These are phyloP conservation scores for Diorhabda carinulata DNA, from an alignment of 1,140 invertebrate genomes.

Conservation along the genomic window DNA sequence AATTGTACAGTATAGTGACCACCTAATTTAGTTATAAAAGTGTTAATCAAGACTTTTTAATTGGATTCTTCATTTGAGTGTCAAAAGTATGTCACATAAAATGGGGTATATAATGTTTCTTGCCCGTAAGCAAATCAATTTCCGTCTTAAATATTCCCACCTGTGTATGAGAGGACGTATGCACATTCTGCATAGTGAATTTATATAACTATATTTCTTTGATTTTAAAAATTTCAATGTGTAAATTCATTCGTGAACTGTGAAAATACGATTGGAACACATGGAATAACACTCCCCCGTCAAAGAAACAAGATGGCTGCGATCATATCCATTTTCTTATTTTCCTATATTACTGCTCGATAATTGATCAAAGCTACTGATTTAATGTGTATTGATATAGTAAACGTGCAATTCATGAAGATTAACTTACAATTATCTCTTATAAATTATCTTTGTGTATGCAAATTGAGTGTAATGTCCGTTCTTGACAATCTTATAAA, in stretches of 20 bases:
- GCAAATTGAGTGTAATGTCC: neutral
- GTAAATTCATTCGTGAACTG: neutral
- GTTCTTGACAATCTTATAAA: neutral
- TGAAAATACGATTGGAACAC: conserved; percentile 43
- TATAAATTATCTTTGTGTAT: neutral
- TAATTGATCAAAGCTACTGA: conserved; percentile 3
- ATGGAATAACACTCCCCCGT: conserved; percentile 50
- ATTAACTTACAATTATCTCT: neutral
- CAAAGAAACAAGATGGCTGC: conserved; percentile 48
- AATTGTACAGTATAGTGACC: conserved; percentile 36
- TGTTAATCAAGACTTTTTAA: conserved; percentile 25
- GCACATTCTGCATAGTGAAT: conserved; percentile 14
- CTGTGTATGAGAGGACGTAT: conserved; percentile 23
- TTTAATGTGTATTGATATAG: neutral
- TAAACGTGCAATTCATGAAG: neutral
- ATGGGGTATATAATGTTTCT: conserved; percentile 49
- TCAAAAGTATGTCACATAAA: conserved; percentile 50
- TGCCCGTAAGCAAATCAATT: conserved; percentile 47
- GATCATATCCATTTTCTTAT: conserved; percentile 42
- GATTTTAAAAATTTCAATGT: conserved; percentile 9
- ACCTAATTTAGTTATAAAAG: conserved; percentile 31
- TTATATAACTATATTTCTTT: neutral
- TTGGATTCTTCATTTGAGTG: conserved; percentile 32
- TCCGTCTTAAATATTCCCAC: conserved; percentile 29
- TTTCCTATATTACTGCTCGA: conserved; percentile 22